Percentiles rank a stretch among this genome's conserved stretches.
phyloP scores from a whole-genome alignment of 2,888 invertebrate species.

The Rhorus exstirpatorius region DNA sequence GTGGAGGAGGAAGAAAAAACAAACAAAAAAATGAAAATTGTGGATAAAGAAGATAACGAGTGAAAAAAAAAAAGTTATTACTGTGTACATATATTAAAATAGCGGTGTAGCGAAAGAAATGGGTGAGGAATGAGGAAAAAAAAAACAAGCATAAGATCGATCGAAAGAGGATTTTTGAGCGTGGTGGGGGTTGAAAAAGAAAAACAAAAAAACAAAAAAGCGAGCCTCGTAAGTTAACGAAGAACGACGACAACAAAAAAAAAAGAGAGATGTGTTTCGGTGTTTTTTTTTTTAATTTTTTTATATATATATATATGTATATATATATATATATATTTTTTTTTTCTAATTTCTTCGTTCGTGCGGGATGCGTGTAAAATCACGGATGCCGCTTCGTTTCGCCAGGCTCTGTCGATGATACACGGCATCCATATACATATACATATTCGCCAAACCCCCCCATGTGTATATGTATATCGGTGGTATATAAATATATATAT shows the following conservation, averaged over 20 bases:
- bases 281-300: conserved; percentile 21
- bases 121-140: conserved; percentile 23
- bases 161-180: conserved; percentile 40
- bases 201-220: conserved; percentile 25
- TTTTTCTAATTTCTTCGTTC: conserved; percentile 36
- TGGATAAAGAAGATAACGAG: conserved; percentile 76
- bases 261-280: neutral
- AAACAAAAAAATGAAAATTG: conserved; percentile 73
- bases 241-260: conserved; percentile 10
- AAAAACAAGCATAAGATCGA: conserved; percentile 33
- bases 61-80: conserved; percentile 68
- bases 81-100: conserved; percentile 73
- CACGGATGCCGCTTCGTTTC: conserved; percentile 65
- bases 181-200: conserved; percentile 38
- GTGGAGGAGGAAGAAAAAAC: too few relatives aligned
- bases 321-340: too few relatives aligned
- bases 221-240: conserved; percentile 48
- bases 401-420: conserved; percentile 68
- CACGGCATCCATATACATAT: conserved; percentile 76
- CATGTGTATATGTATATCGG: conserved; percentile 76
- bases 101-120: conserved; percentile 61
- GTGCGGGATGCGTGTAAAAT: conserved; percentile 62
- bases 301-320: too few relatives aligned
- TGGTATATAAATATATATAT: too few relatives aligned
- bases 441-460: conserved; percentile 66